A percentile compares a stretch with the other conserved stretches of the same genome.
Evolutionary conservation across 2,797 vertebrate genomes (phyloP).

Genomic region (Corythornis leucogaster): DNA sequence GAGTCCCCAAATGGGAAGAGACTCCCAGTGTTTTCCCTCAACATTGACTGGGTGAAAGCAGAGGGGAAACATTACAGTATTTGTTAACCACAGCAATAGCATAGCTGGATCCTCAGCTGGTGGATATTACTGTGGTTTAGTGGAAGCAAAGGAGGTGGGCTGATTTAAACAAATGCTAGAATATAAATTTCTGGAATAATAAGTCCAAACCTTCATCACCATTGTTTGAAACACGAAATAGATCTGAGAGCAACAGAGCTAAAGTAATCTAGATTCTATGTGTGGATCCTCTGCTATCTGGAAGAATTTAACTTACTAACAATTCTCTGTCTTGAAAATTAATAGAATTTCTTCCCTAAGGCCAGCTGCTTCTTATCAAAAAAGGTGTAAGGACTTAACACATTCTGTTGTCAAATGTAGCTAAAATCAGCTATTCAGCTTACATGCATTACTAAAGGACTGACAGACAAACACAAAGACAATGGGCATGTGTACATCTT

Average conservation of each 20-base stretch:
- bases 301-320: not conserved
- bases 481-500: fast-evolving
- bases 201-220: not conserved
- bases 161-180: not conserved
- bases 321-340: not conserved
- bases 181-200: not conserved
- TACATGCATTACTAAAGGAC: not conserved
- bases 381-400: not conserved
- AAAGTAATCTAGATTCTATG: not conserved
- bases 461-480: not conserved
- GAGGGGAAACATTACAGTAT: not conserved
- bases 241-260: not conserved
- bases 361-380: not conserved
- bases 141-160: not conserved
- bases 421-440: not conserved
- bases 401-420: not conserved
- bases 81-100: not conserved
- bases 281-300: not conserved
- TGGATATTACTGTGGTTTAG: fast-evolving
- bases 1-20: not conserved
- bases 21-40: not conserved
- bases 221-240: not conserved
- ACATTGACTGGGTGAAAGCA: not conserved
- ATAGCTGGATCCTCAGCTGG: not conserved
- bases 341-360: not conserved